Percentiles rank a stretch among this genome's conserved stretches.
These are phyloP conservation scores for Petrophora chlorosata DNA, from an alignment of 2,888 invertebrate species.

Conservation along the genomic window DNA sequence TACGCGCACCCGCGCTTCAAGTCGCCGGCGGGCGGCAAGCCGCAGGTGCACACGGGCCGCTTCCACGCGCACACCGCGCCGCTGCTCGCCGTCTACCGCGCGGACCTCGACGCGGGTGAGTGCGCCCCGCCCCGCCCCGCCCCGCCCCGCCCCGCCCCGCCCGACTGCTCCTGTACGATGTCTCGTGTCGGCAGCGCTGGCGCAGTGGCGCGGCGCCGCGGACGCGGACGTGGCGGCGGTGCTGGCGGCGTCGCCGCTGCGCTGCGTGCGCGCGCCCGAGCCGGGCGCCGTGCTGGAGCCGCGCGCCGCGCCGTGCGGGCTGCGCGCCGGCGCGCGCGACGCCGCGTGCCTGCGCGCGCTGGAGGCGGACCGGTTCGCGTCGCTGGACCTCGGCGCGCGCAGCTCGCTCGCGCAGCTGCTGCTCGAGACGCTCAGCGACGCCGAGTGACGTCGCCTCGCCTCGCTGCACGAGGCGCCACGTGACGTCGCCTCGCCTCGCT, in stretches of 20 bases:
- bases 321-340: conserved; percentile 22
- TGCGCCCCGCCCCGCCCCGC: no score
- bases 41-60: conserved; percentile 82
- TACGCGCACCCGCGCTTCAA: conserved; percentile 85
- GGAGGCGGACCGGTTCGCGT: conserved; percentile 1
- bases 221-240: conserved; percentile 22
- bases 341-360: conserved; percentile 13
- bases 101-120: conserved; percentile 49
- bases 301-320: conserved; percentile 39
- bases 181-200: conserved; percentile 36
- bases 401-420: conserved; percentile 47
- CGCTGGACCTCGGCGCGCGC: conserved; percentile 50
- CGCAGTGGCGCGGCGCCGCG: conserved; percentile 36
- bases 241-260: conserved; percentile 81
- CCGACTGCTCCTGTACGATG: no score
- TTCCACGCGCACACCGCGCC: conserved; percentile 83
- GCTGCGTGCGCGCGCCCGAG: conserved; percentile 91
- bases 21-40: conserved; percentile 72
- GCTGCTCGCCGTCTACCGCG: conserved; percentile 89
- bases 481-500: no score
- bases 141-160: no score
- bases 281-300: conserved; percentile 84
- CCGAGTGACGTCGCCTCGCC: neutral
- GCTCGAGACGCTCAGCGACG: conserved; percentile 29
- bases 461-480: no score